phyloP scores from a whole-genome alignment of 2,113 vertebrate species.

The Lophius piscatorius region DNA sequence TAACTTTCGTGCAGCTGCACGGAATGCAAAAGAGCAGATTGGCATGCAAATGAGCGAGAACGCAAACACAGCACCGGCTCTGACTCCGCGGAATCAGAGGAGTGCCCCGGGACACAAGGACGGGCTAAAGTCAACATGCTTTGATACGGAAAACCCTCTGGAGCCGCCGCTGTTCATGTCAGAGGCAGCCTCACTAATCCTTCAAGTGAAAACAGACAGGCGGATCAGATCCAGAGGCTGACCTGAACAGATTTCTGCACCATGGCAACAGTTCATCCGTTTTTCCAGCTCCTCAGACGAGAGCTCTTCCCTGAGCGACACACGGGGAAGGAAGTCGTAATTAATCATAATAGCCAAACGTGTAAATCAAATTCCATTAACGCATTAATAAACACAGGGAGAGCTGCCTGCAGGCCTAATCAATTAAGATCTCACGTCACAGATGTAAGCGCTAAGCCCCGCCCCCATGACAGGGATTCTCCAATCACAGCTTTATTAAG shows the following conservation, averaged over 20 bases:
- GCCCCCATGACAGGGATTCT: too few species aligned
- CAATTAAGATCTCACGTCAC: not conserved
- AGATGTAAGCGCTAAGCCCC: not conserved
- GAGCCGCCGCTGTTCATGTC: slow-evolving; percentile 21
- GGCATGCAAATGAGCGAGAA: slow-evolving; percentile 54
- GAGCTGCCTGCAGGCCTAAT: not conserved
- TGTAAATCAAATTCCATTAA: slow-evolving; percentile 6
- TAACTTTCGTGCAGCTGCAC: slow-evolving; percentile 9
- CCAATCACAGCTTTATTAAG: not conserved
- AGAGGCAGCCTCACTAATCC: slow-evolving; percentile 11
- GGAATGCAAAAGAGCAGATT: slow-evolving; percentile 45
- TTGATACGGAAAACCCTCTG: slow-evolving; percentile 44
- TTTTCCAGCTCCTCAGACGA: not conserved
- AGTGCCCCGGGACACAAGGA: slow-evolving; percentile 50
- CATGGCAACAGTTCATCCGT: slow-evolving; percentile 2
- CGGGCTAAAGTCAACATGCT: slow-evolving; percentile 57
- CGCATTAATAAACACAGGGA: slow-evolving; percentile 5
- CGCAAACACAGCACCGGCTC: slow-evolving; percentile 36
- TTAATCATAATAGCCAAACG: not conserved
- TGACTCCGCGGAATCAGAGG: slow-evolving; percentile 34
- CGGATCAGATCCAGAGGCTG: slow-evolving; percentile 26
- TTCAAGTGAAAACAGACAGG: slow-evolving; percentile 22
- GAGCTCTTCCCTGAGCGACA: not conserved
- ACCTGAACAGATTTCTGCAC: slow-evolving; percentile 25
- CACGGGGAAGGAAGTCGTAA: not conserved